These are phyloP conservation scores for Coracias cyanogaster DNA, from an alignment of 2,797 vertebrate species.

Conservation along the genomic window DNA sequence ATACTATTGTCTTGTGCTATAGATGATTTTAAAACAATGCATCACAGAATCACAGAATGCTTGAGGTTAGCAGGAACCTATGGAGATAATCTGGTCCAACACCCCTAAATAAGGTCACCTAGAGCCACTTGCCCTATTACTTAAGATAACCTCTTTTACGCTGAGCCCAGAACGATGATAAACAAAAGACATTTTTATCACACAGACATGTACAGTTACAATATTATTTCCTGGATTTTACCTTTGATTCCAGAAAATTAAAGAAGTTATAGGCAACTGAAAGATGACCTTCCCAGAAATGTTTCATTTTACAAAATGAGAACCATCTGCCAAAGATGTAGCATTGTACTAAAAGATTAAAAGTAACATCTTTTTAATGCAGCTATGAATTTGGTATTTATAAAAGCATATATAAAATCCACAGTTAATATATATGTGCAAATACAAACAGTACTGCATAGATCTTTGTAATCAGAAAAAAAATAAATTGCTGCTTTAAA, in stretches of 20 bases:
- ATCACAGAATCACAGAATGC: background rate
- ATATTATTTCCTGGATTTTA: background rate
- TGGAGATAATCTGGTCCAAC: background rate
- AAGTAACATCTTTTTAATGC: background rate
- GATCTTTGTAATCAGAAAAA: background rate
- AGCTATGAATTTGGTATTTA: background rate
- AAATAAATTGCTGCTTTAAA: background rate
- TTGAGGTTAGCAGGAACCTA: background rate
- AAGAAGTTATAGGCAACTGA: background rate
- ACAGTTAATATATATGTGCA: background rate
- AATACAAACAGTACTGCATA: background rate
- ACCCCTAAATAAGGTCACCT: background rate
- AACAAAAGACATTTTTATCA: background rate
- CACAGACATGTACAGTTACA: background rate
- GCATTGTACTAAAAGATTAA: background rate
- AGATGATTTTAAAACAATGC: background rate
- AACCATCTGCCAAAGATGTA: background rate
- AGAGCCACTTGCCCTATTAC: background rate
- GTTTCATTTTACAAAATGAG: background rate
- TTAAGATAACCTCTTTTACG: background rate
- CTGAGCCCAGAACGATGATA: background rate
- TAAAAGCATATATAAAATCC: background rate
- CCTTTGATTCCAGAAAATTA: background rate
- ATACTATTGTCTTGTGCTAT: background rate
- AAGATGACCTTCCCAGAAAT: background rate